Percentiles rank a stretch among this genome's conserved stretches.
These are phyloP conservation scores for Otocyon megalotis DNA, from an alignment of 2,113 vertebrate species.

Conservation along the genomic window DNA sequence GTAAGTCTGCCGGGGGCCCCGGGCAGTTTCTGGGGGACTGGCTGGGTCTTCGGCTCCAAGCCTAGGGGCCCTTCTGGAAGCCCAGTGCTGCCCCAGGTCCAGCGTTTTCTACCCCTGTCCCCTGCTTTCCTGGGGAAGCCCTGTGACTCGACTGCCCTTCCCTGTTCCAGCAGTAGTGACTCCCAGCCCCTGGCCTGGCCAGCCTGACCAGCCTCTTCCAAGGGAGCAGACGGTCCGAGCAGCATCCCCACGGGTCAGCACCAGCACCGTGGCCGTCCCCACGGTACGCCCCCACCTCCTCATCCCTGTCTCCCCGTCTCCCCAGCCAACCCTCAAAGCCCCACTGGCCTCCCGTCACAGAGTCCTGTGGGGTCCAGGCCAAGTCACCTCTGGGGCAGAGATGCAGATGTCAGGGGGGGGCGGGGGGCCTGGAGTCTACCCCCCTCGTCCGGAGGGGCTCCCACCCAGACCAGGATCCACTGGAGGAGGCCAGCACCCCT, in stretches of 20 bases:
- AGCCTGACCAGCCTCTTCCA: conserved; percentile 71
- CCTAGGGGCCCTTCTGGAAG: not conserved
- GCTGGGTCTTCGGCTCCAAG: not conserved
- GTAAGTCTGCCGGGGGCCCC: not conserved
- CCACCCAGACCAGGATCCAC: not conserved
- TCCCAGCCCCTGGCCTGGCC: conserved; percentile 47
- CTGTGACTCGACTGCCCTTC: not conserved
- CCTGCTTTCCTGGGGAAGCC: not conserved
- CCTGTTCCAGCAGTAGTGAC: not conserved
- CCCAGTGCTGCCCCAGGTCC: not conserved
- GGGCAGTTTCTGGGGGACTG: not conserved
- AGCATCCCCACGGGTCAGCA: conserved; percentile 84
- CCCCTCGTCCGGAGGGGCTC: not conserved
- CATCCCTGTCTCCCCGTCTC: fast-evolving
- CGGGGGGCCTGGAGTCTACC: not conserved
- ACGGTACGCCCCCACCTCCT: conserved; percentile 63
- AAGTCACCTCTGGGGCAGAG: not conserved
- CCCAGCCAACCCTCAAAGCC: not conserved
- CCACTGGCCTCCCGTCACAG: not conserved
- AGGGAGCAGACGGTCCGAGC: conserved; percentile 85
- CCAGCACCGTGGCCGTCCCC: conserved; percentile 83
- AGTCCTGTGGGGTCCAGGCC: not conserved
- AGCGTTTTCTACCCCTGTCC: not conserved
- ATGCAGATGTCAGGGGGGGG: fast-evolving
- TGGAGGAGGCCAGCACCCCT: too few species aligned